Evolutionary conservation across 2,113 vertebrate genomes (phyloP), one percentile per base, ranked within the genome.

Genomic region (Bungarus multicinctus): DNA sequence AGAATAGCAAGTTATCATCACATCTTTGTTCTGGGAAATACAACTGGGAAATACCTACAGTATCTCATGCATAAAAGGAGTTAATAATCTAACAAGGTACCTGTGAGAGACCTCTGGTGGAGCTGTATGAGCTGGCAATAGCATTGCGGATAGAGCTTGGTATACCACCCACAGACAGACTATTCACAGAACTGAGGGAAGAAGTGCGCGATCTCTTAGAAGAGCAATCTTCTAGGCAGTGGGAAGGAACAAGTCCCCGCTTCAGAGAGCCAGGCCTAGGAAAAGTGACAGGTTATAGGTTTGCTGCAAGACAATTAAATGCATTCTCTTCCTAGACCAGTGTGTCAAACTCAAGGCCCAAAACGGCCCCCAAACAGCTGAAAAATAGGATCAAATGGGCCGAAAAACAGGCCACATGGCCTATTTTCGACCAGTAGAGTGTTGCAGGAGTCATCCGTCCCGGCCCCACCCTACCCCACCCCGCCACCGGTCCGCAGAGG

Each of bases 61-160:
- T 10, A 23, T 10, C 22, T 16, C n/a, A 34, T 18, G 23, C 90
- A 55, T 22, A 55, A 57, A 47, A 54, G 39, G 22, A 54, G 1
- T 0, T n/a, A 54, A 34, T 34, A 8, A 39, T 23, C 7, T 23
- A 39, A 11, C 89, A 3, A 14, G 11, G 2, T 97, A 99, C 99
- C 98, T 99, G 98, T 2, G 97, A 11, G 30, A 98, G 94, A 58
- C 98, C 98, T 2, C 96, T 93, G 12, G 98, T 97, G 10, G 99
- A 99, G 95, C 99, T 99, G 96, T 99, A 99, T 89, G 99, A 99
- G 96, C 99, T 99, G 92, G 97, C 96, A 55, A 99, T 99, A 53
- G 98, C 98, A 0, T 99, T 99, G 87, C 99, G 99, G 91, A 93
- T 95, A 50, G 98, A 98, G 81, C 98, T 98, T 2, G 96, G 97